Conservation (phyloP, 2,888 invertebrate species). For the Magallana nippona region DNA sequence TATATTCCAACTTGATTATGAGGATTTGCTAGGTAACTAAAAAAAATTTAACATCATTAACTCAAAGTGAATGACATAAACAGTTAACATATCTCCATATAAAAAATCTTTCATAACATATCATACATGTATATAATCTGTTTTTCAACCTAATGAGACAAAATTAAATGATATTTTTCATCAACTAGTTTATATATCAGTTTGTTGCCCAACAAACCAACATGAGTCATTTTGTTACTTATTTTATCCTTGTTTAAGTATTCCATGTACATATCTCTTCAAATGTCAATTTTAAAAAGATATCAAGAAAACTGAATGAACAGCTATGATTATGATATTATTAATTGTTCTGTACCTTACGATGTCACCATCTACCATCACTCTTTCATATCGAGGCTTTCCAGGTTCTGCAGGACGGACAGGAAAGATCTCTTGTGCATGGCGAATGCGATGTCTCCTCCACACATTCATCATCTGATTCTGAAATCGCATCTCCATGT, state of each 20-base stretch:
- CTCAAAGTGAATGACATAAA: not conserved
- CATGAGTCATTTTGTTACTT: not conserved
- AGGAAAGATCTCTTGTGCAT: constrained; percentile 56
- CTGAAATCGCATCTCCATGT: constrained; percentile 59
- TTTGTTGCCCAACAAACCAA: not conserved
- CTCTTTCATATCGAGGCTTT: constrained; percentile 69
- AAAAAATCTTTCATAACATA: not conserved
- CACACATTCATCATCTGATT: constrained; percentile 64
- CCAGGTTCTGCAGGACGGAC: constrained; percentile 54
- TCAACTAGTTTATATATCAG: too few species aligned
- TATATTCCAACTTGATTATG: constrained; percentile 78
- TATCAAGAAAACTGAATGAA: too few species aligned
- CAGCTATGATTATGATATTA: too few species aligned
- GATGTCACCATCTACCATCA: constrained; percentile 73
- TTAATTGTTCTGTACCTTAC: constrained; percentile 62
- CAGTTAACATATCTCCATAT: not conserved
- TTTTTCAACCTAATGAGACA: not conserved
- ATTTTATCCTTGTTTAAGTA: too few species aligned
- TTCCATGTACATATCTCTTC: too few species aligned
- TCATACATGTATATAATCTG: not conserved
- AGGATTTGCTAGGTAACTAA: constrained; percentile 77
- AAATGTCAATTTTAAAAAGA: too few species aligned
- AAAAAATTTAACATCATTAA: constrained; percentile 44
- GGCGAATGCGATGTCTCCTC: constrained; percentile 59
- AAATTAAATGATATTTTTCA: too few species aligned